Evolutionary conservation across 2,888 invertebrate species (phyloP), one percentile per base, ranked within the genome.

Genomic region (Monopis laevigella): DNA sequence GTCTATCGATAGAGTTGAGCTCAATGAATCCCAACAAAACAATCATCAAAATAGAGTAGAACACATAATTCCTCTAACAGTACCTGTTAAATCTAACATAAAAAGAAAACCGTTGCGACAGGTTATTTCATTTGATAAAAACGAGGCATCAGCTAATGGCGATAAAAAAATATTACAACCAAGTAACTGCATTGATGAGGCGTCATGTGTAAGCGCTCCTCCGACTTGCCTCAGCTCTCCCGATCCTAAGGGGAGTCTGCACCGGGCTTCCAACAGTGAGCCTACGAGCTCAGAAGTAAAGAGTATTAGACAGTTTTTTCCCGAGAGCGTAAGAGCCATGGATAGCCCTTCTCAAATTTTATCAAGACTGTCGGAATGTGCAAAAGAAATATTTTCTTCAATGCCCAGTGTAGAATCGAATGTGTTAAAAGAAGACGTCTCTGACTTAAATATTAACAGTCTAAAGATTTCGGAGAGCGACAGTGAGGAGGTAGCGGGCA

Each of bases 1-100:
- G 60, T 90, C 88, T 57, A 91, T 96, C 45, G 96, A 97, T 75
- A 92, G 92, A 66, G 82, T 88, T 18, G 92, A 93, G 60, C 81
- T 94, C 42, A 92, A 90, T 69, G 82, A 84, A 65, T 80, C 72
- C 64, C 71, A 72, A 52, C 82, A 69, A 58, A 64, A 59, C 42
- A 77, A 55, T 56, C 82, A 72, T 54, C 67, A 66, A 14, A 73
- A 61, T 46, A 74, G 72, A 65, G 59, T 82, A 39, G 86, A 92
- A 60, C 90, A 88, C 40, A 85, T 92, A 29, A 91, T 93, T 56
- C 84, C 86, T 46, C 81, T 88, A 11, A 85, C 87, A 1, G 69
- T 84, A 47, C 86, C 88, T 41, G 83, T 88, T 56, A 78, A 74
- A 55, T 59, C 74, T 18, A 54, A 53, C 40, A 48, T 65, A 29